phyloP scores from a whole-genome alignment of 1,140 invertebrate genomes.

The Bicyclus anynana region DNA sequence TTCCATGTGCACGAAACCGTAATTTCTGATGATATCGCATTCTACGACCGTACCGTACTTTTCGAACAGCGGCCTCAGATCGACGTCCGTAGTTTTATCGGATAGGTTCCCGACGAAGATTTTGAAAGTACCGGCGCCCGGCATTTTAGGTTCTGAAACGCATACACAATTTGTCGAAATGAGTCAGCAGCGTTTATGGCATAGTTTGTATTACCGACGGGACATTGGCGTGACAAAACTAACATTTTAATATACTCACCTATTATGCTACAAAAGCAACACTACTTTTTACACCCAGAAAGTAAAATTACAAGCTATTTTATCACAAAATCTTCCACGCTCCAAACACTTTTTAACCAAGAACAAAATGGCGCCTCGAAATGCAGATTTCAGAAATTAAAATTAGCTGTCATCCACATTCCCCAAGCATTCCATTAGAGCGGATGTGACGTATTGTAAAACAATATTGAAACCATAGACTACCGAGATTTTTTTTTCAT shows the following conservation, averaged over 20 bases:
- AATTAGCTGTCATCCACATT: background rate
- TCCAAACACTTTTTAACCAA: conserved; percentile 19
- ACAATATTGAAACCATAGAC: background rate
- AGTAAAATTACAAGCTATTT: conserved; percentile 26
- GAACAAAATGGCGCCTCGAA: conserved; percentile 47
- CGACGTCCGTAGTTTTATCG: conserved; percentile 90
- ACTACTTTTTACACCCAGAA: conserved; percentile 26
- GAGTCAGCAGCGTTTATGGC: conserved; percentile 68
- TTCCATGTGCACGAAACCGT: conserved; percentile 98
- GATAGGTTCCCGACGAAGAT: conserved; percentile 97
- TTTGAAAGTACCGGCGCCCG: conserved; percentile 94
- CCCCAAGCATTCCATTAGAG: background rate
- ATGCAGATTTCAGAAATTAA: background rate
- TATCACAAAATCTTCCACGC: conserved; percentile 26
- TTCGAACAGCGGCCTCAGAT: conserved; percentile 94
- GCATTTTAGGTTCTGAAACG: conserved; percentile 82
- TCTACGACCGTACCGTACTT: conserved; percentile 97
- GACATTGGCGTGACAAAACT: conserved; percentile 7
- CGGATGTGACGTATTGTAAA: background rate
- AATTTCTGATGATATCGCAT: conserved; percentile 97
- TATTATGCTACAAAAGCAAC: conserved; percentile 25
- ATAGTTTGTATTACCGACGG: conserved; percentile 44
- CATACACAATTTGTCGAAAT: conserved; percentile 74
- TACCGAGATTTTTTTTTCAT: too few species aligned
- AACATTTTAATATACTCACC: conserved; percentile 42